These are phyloP conservation scores for Gymnoscopelus microlampas DNA, from an alignment of 2,797 vertebrate species.

Conservation along the genomic window DNA sequence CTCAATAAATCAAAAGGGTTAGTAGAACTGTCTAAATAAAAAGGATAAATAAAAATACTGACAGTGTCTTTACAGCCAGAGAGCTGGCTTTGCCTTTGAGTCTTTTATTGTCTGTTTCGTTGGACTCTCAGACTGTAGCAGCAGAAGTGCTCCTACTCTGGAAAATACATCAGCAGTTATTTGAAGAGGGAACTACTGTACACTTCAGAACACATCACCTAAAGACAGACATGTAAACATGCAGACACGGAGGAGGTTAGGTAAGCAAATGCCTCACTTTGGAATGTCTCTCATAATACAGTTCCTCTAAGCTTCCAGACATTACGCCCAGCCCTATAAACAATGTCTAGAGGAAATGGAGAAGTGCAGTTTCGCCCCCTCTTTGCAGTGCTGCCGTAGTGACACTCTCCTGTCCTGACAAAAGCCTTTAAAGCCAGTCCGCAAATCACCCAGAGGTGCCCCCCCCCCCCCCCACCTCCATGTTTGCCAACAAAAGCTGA, in stretches of 20 bases:
- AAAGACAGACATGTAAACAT: slow-evolving; percentile 3
- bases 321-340: slow-evolving; percentile 56
- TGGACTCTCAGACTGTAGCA: slow-evolving; percentile 5
- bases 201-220: slow-evolving; percentile 22
- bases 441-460: slow-evolving; percentile 64
- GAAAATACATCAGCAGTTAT: slow-evolving; percentile 30
- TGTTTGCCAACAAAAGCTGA: slow-evolving; percentile 78
- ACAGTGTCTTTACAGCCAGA: neutral
- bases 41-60: neutral
- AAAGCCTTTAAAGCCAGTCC: slow-evolving; percentile 75
- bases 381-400: slow-evolving; percentile 58
- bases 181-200: slow-evolving; percentile 11
- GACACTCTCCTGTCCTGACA: slow-evolving; percentile 65
- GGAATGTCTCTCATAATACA: slow-evolving; percentile 33
- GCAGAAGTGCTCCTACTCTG: slow-evolving; percentile 30
- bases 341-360: slow-evolving; percentile 55
- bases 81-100: neutral
- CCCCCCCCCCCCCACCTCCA: slow-evolving; percentile 5
- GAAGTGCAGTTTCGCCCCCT: slow-evolving; percentile 55
- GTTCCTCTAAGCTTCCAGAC: slow-evolving; percentile 42
- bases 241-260: slow-evolving; percentile 22
- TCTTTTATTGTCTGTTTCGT: slow-evolving; percentile 3
- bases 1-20: too few relatives aligned
- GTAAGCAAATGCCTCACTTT: slow-evolving; percentile 41
- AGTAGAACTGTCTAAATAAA: too few relatives aligned